Base-by-base conservation (phyloP, 2,888 invertebrate species). In the Trichogramma dendrolimi region DNA sequence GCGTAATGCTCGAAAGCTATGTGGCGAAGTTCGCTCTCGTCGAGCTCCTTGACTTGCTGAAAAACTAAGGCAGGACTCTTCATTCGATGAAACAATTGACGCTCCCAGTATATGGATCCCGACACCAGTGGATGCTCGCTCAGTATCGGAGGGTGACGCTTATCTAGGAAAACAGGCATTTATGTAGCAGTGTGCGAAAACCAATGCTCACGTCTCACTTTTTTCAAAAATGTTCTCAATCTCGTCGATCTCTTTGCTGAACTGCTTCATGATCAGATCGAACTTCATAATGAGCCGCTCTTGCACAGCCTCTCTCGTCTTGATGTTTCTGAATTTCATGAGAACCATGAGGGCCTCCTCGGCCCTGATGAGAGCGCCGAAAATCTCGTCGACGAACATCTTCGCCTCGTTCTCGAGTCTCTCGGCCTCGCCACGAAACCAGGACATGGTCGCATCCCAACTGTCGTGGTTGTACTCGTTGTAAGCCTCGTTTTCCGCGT, bases 21-120 rank as follows among this genome's bases (percentile, higher is more conserved):
- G 64, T 87, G 84, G 71, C 90, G 92, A 57, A 88, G 80, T 48
- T 87, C 87, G 71, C 88, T 90, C 47, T 87, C 82, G 71, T 89
- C 87, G 64, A 92, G 79, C 71, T 92, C 89, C 41, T 87, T 84
- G 0, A 84, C 87, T 72, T 87, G 85, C 75, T 90, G 87, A 71
- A 94, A 94, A 61, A 85, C 86, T 71, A 94, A 80, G 39, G 94
- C 87, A 0, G 94, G 89, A 67, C 85, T 85, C 75, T 92, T 94
- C 70, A 96, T 83, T 68, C 87, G 87, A 69, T 88, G 85, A 72
- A 92, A 91, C 14, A 95, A 81, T 58, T 90, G 84, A 51, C 92
- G 83, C 10, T 88, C 89, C 95, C 95, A 96, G 76, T 87, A 90
- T 66, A 96, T 91, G 14, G 91, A 85, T 6, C 95, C 94, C 4